Base-by-base conservation (phyloP, 2,888 invertebrate species). In the Chydorus sphaericus region DNA sequence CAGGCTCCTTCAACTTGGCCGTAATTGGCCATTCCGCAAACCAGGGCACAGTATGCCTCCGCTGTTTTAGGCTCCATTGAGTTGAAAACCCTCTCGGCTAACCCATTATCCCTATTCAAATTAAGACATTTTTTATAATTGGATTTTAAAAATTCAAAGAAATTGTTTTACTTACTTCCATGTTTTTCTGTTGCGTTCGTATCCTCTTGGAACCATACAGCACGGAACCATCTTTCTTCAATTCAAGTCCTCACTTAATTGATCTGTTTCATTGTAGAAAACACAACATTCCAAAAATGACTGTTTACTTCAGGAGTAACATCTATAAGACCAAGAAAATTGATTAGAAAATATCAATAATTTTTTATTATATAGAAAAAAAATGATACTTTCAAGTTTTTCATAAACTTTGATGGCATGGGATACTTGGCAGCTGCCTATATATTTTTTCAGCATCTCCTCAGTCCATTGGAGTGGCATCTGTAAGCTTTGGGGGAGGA, bases 1-100 rank as follows among this genome's bases (percentile, higher is more conserved):
- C 77, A 78, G 0, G 83, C 83, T 61, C 78, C 71, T 50, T 83
- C 80, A 4, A 79, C 77, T 75, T 80, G 65, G 62, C 73, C 77
- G 69, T 80, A 83, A 69, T 86, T 89, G 3, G 81, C 77, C 80
- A 85, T 83, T 51, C 91, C 92, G 65, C 82, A 80, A 58, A 93
- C 85, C 51, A 92, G 70, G 2, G 85, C 75, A 61, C 82, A 84
- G 64, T 87, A 88, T 1, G 85, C 79, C 64, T 76, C 74, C 0
- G 81, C 68, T 23, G 77, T 78, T 64, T 83, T 83, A 16, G 77
- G 76, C 62, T 83, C 76, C 66, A 88, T 72, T 63, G 80, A 74
- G 52, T 75, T 71, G 67, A 90, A 93, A 10, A 93, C 69, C 65
- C 79, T 75, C 63, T 89, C 85, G 6, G 89, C 84, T 36, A 83